A percentile compares a stretch with the other conserved stretches of the same genome.
phyloP scores from a whole-genome alignment of 1,140 invertebrate species.

The Zaprionus taronus region DNA sequence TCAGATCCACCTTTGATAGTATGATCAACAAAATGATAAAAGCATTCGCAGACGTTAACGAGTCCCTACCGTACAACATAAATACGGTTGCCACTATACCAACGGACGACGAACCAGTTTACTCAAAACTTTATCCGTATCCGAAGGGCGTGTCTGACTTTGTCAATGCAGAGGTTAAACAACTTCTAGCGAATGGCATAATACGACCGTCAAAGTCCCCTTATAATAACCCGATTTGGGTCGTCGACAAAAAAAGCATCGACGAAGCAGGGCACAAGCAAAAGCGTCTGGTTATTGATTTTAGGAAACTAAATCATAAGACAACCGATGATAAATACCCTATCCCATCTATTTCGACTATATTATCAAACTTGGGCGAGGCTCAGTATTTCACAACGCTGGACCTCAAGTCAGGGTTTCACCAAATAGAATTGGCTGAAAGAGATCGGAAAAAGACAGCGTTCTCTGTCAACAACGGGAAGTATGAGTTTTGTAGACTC shows the following conservation, averaged over 20 bases:
- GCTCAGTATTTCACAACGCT: background rate
- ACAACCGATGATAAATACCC: background rate
- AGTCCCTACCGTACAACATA: too few relatives aligned
- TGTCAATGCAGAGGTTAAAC: too few relatives aligned
- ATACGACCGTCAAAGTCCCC: too few relatives aligned
- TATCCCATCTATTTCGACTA: background rate
- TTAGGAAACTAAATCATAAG: conserved; percentile 1
- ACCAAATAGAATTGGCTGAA: conserved; percentile 69
- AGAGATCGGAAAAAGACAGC: conserved; percentile 82
- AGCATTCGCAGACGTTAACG: too few relatives aligned
- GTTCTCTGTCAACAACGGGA: conserved; percentile 7
- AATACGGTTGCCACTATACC: too few relatives aligned
- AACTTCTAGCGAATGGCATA: too few relatives aligned
- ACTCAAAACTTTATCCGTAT: too few relatives aligned
- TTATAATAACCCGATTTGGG: background rate
- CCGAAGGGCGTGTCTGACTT: too few relatives aligned
- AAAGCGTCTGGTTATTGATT: conserved; percentile 1
- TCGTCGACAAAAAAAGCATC: background rate
- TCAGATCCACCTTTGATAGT: too few relatives aligned
- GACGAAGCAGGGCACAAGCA: background rate
- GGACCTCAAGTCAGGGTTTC: background rate
- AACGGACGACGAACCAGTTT: too few relatives aligned
- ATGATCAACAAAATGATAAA: too few relatives aligned
- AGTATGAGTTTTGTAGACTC: background rate
- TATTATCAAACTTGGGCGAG: background rate